Percentiles rank a stretch among this genome's conserved stretches.
Conservation (phyloP, 1,140 invertebrate species). For the Arion vulgaris region DNA sequence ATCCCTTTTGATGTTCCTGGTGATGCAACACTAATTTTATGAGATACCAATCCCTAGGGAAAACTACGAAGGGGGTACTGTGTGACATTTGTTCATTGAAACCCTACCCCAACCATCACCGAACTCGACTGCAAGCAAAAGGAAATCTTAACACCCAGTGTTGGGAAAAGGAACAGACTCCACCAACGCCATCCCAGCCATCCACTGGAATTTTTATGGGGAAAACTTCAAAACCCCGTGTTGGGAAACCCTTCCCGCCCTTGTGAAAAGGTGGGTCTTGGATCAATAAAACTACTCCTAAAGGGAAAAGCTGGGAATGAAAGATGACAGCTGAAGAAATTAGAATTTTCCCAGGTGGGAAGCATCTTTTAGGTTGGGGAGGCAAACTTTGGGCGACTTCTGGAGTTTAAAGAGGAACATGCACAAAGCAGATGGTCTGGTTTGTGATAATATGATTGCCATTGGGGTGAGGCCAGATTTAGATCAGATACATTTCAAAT, state of each 20-base stretch:
- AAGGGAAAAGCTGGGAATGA: conserved; percentile 48
- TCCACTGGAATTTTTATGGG: too few relatives aligned
- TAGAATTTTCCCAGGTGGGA: conserved; percentile 47
- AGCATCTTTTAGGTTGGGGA: conserved; percentile 49
- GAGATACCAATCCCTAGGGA: conserved; percentile 59
- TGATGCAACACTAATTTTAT: conserved; percentile 77
- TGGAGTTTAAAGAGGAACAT: conserved; percentile 51
- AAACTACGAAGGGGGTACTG: conserved; percentile 83
- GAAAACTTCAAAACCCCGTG: neutral
- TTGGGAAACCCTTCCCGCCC: neutral
- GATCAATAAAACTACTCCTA: conserved; percentile 50
- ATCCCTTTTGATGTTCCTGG: conserved; percentile 78
- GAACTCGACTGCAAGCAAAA: neutral
- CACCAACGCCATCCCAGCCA: too few relatives aligned
- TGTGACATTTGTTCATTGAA: conserved; percentile 74
- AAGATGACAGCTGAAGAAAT: conserved; percentile 43
- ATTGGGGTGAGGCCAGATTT: conserved; percentile 54
- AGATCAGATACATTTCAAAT: conserved; percentile 65
- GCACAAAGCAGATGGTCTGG: conserved; percentile 46
- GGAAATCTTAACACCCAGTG: neutral
- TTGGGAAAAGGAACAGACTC: too few relatives aligned
- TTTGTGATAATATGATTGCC: conserved; percentile 55
- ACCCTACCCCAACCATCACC: conserved; percentile 20
- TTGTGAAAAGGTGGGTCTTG: conserved; percentile 46
- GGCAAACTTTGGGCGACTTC: conserved; percentile 43